phyloP scores from a whole-genome alignment of 2,888 invertebrate genomes.

The Ecdyonurus torrentis region DNA sequence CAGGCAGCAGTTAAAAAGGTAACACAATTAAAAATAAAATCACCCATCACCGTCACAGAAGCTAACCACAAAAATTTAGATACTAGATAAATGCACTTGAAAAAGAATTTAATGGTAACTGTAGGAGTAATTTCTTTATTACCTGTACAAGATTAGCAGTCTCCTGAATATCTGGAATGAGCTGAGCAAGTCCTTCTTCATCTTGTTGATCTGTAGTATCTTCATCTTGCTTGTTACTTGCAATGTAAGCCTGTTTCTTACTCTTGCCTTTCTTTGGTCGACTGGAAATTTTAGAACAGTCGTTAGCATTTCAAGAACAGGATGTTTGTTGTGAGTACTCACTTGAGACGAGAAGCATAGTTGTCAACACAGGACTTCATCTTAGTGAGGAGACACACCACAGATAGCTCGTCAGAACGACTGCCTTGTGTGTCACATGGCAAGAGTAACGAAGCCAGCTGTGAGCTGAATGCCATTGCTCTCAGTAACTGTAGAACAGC shows the following conservation, averaged over 20 bases:
- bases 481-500: conserved; percentile 67
- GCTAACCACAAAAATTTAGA: too few species aligned
- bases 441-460: conserved; percentile 43
- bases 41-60: too few species aligned
- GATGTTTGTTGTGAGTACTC: conserved; percentile 22
- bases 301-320: too few species aligned
- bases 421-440: conserved; percentile 23
- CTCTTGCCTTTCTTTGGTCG: background rate
- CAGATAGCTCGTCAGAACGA: conserved; percentile 35
- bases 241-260: background rate
- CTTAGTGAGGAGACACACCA: conserved; percentile 60
- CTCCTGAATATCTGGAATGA: conserved; percentile 81
- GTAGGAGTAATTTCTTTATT: background rate
- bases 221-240: background rate
- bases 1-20: background rate
- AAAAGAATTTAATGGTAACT: too few species aligned
- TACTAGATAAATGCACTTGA: too few species aligned
- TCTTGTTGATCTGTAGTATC: conserved; percentile 47
- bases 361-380: conserved; percentile 88
- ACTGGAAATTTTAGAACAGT: too few species aligned
- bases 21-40: too few species aligned
- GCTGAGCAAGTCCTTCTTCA: conserved; percentile 72
- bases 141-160: conserved; percentile 29
- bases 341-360: conserved; percentile 72
- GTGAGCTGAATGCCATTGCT: conserved; percentile 45